Evolutionary conservation across 1,140 invertebrate species (phyloP), one percentile per base, ranked within the genome.

Genomic region (Drosophila arizonae): DNA sequence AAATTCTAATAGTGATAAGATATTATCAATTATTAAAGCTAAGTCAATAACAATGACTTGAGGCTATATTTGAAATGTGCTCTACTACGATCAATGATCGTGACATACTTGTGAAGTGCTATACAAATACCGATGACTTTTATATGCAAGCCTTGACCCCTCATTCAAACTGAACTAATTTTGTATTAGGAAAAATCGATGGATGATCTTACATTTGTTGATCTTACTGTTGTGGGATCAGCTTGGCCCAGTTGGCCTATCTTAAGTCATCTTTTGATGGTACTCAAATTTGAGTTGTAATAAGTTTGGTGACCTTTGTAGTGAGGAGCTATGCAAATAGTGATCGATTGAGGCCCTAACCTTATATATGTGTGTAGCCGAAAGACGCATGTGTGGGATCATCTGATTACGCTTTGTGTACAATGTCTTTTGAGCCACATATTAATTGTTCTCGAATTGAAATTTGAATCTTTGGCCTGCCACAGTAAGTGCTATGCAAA

Each of bases 401-500:
- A 10, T 8, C 33, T 36, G 36, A 39, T 39, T 11, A 39, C 3
- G 36, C 36, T 39, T 39, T 13, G 10, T 39, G 2, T 39, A 11
- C 3, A 13, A 39, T 39, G 3, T 39, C 36, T 3, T 39, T 39
- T 4, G 10, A 39, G 36, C 11, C 36, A 11, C 10, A 13, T 10
- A 11, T 11, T 39, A 11, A 13, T 39, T 36, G 8, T 36, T 36
- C 9, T 36, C 33, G 8, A 36, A 36, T 36, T 36, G 33, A 36
- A 36, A 10, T 36, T 36, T 6, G 9, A 36, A 10, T 36, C 33
- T 36, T 36, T 36, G 8, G 33, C 2, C 66, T 30, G 28, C 28
- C 2, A 30, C 6, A 3, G 28, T 33, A 9, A 33, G 33, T 33
- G 62, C 11, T 67, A 72, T 72, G 69, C 69, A 67, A 67, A 72